A percentile compares a stretch with the other conserved stretches of the same genome.
Conservation (phyloP, 2,888 invertebrate genomes). For the Pheosia gnoma region DNA sequence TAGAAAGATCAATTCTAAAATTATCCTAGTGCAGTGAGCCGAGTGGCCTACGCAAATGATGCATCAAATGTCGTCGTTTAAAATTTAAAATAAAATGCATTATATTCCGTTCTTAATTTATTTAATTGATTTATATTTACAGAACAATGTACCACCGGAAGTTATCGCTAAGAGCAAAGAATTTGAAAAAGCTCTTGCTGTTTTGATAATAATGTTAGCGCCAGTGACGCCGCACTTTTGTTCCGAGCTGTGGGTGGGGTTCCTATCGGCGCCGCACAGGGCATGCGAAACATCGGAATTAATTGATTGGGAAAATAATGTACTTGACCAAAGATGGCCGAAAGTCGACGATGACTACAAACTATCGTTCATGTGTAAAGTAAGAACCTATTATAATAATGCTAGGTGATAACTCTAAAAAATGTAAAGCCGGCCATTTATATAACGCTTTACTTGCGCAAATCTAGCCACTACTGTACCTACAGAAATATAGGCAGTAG, state of each 20-base stretch:
- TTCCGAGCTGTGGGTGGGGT: slow-evolving; percentile 94
- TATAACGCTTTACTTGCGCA: no score
- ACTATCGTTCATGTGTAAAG: slow-evolving; percentile 86
- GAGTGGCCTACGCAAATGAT: no score
- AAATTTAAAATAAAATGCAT: not conserved
- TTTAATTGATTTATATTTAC: slow-evolving; percentile 20
- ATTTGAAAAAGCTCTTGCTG: slow-evolving; percentile 91
- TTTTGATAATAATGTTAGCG: slow-evolving; percentile 92
- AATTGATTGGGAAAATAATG: slow-evolving; percentile 87
- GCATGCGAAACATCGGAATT: slow-evolving; percentile 71
- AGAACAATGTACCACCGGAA: slow-evolving; percentile 85
- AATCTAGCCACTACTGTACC: no score
- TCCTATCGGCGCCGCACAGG: slow-evolving; percentile 86
- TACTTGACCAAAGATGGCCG: slow-evolving; percentile 92
- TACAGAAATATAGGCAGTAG: no score
- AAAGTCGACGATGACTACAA: slow-evolving; percentile 87
- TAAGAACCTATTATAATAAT: slow-evolving; percentile 60
- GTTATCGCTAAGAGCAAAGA: slow-evolving; percentile 86
- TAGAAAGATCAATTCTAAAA: no score
- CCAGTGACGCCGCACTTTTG: slow-evolving; percentile 97
- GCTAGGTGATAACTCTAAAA: not conserved
- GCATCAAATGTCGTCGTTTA: no score
- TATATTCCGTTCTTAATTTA: not conserved
- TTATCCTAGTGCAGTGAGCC: no score
- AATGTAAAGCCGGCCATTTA: no score